Percentiles rank a stretch among this genome's conserved stretches.
These are phyloP conservation scores for Centropyge bicolor DNA, from an alignment of 2,797 vertebrate genomes.

Conservation along the genomic window DNA sequence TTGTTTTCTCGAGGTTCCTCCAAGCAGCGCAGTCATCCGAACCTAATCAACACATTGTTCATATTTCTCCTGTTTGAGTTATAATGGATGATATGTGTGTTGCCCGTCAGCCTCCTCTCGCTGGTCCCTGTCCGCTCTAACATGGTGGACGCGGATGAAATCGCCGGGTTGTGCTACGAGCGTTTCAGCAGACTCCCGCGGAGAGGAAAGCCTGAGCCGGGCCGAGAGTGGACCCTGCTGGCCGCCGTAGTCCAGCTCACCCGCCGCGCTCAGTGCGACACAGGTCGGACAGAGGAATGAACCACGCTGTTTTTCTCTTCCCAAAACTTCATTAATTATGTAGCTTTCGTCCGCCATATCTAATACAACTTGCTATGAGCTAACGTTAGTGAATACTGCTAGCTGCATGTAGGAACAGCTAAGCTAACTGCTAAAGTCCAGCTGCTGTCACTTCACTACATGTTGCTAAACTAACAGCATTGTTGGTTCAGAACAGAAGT, in stretches of 20 bases:
- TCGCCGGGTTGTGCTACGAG: constrained; percentile 87
- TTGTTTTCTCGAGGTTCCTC: not conserved
- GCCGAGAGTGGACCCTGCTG: constrained; percentile 92
- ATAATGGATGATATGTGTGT: not conserved
- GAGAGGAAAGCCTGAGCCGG: constrained; percentile 90
- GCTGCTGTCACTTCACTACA: not conserved
- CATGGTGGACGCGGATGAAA: constrained; percentile 87
- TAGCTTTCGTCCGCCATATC: not conserved
- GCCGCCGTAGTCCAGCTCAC: constrained; percentile 88
- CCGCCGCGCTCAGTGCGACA: not conserved
- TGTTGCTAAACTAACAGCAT: not conserved
- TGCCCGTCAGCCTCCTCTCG: not conserved
- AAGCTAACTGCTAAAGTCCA: not conserved
- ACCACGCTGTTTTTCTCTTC: too few relatives aligned
- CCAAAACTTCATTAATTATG: not conserved
- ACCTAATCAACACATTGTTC: rapidly evolving
- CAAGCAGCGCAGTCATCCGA: rapidly evolving
- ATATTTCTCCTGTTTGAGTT: rapidly evolving
- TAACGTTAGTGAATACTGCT: not conserved
- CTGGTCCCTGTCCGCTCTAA: not conserved
- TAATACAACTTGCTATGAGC: not conserved
- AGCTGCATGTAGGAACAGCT: not conserved
- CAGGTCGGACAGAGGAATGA: constrained; percentile 55
- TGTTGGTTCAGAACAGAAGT: too few relatives aligned
- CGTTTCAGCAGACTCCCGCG: constrained; percentile 89